Percentiles rank a stretch among this genome's conserved stretches.
Evolutionary conservation across 35 echinoderm and acorn worm species (phyloP).

Genomic region (Amphiura filiformis): DNA sequence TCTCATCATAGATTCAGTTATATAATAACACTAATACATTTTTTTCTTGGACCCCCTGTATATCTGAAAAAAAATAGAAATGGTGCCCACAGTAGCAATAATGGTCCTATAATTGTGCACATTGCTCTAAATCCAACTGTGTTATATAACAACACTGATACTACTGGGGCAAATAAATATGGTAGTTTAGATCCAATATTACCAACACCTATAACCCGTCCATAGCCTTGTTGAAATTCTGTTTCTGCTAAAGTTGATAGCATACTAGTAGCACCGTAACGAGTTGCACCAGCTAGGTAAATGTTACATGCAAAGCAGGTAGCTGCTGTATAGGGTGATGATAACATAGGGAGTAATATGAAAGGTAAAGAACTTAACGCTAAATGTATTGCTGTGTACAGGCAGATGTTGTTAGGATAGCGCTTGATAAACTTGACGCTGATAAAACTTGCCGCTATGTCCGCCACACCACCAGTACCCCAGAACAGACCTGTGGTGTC

Average conservation of each 20-base stretch:
- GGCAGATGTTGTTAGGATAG: background rate
- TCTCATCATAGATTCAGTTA: too few species aligned
- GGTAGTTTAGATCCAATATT: background rate
- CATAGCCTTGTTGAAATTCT: background rate
- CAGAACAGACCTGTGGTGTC: background rate
- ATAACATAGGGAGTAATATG: background rate
- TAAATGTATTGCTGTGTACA: background rate
- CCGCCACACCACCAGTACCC: background rate
- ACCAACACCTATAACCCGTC: background rate
- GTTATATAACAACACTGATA: background rate
- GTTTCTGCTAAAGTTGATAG: background rate
- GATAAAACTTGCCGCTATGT: background rate
- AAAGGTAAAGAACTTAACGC: background rate
- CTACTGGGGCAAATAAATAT: too few species aligned
- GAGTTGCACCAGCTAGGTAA: background rate
- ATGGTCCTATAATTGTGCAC: background rate
- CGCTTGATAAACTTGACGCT: background rate
- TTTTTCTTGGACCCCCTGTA: too few species aligned
- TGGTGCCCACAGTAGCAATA: background rate
- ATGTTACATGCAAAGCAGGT: background rate
- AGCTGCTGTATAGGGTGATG: background rate
- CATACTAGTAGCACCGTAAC: background rate
- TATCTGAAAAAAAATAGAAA: background rate
- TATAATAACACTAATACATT: too few species aligned
- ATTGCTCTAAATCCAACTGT: background rate